Percentiles rank a stretch among this genome's conserved stretches.
Conservation (phyloP, 2,113 vertebrate genomes). For the Piliocolobus tephrosceles region DNA sequence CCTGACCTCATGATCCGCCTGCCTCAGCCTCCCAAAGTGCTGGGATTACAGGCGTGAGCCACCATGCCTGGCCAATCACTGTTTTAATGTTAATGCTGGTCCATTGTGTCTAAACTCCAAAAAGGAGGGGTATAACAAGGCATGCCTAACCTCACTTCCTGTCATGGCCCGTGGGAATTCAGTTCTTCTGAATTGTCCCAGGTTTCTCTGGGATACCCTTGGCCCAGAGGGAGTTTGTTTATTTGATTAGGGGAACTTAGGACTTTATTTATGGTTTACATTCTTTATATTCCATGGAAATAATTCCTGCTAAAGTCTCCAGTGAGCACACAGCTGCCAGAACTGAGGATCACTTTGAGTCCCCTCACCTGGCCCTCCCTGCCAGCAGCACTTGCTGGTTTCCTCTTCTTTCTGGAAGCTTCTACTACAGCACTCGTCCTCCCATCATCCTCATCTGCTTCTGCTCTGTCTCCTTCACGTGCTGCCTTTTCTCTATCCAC, state of each 20-base stretch:
- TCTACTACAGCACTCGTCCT: not conserved
- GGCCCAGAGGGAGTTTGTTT: not conserved
- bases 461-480: not conserved
- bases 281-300: not conserved
- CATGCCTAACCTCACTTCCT: not conserved
- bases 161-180: not conserved
- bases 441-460: accelerated
- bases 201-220: not conserved
- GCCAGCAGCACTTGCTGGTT: not conserved
- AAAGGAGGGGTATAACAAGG: not conserved
- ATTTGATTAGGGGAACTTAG: too few species aligned
- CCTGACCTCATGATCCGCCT: too few species aligned
- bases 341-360: not conserved
- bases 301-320: not conserved
- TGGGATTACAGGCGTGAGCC: too few species aligned
- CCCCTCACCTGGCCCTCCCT: not conserved
- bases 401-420: not conserved
- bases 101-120: not conserved
- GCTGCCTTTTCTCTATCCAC: not conserved
- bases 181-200: not conserved
- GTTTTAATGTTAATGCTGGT: too few species aligned
- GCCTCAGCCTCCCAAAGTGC: too few species aligned
- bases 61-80: too few species aligned
- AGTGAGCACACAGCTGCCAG: not conserved
- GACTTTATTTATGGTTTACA: too few species aligned